Base-by-base conservation (phyloP, 2,797 vertebrate species). In the Oryzias sinensis region DNA sequence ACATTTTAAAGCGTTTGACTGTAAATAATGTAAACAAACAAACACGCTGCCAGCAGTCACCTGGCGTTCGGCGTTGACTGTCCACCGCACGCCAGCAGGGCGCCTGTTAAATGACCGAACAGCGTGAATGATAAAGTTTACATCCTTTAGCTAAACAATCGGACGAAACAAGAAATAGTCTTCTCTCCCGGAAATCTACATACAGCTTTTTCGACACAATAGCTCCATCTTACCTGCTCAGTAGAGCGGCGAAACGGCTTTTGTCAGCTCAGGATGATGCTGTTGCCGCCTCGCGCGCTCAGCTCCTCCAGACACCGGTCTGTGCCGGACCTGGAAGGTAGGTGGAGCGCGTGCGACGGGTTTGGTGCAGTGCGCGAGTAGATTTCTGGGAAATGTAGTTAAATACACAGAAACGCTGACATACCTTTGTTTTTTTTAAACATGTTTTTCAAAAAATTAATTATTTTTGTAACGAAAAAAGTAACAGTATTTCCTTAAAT, bases 211-310 rank as follows among this genome's bases (percentile, higher is more conserved):
- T 16, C 37, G 33, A 42, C 48, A 0, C 1, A n/a, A 15, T 56
- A 56, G 67, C 65, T 58, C 18, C 9, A 2, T 1, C 89, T 90
- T 86, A 93, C 92, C 92, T 92, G 85, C 64, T 71, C 73, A 14
- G 53, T 69, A 27, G 33, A 64, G 76, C 80, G 44, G 74, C 20
- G 59, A 60, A 50, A 53, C 59, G 62, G 62, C 65, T 65, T 71
- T 27, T 63, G 67, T 55, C 51, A 40, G 61, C 7, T 46, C 73
- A 40, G 70, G 80, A 82, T 74, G 74, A 66, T 70, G 86, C 70
- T 79, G 79, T 68, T 80, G 79, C 69, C 74, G 68, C 62, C 70
- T 76, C 76, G 57, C 59, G 65, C 72, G 48, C 72, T 53, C 64
- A 62, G 58, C 4, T 66, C 57, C 62, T 40, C 51, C 1, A 44